phyloP scores from a whole-genome alignment of 2,888 invertebrate genomes.

The Oxyteleia sp. region DNA sequence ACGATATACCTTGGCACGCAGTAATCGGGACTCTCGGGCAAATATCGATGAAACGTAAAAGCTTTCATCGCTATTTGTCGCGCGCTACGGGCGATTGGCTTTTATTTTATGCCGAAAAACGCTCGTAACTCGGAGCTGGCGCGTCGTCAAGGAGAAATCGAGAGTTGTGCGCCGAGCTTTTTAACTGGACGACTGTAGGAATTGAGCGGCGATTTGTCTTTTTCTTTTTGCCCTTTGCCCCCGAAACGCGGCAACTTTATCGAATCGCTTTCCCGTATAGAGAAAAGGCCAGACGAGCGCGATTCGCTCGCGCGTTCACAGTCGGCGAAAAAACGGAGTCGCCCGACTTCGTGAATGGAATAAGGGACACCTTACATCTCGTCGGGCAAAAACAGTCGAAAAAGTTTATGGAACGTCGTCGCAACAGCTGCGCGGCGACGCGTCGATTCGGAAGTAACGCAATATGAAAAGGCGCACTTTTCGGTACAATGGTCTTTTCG shows the following conservation, averaged over 20 bases:
- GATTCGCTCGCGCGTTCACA: slow-evolving; percentile 1
- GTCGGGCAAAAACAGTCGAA: slow-evolving; percentile 56
- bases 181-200: slow-evolving; percentile 65
- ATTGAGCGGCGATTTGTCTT: slow-evolving; percentile 65
- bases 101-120: slow-evolving; percentile 73
- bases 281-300: slow-evolving; percentile 36
- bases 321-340: slow-evolving; percentile 28
- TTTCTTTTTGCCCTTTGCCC: slow-evolving; percentile 66
- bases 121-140: slow-evolving; percentile 67
- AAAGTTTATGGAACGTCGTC: slow-evolving; percentile 79
- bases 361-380: slow-evolving; percentile 59
- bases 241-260: slow-evolving; percentile 71
- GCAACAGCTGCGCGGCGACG: slow-evolving; percentile 79
- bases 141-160: slow-evolving; percentile 69
- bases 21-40: slow-evolving; percentile 56
- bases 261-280: slow-evolving; percentile 69
- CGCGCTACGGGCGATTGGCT: slow-evolving; percentile 66
- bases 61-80: slow-evolving; percentile 72
- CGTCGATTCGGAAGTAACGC: slow-evolving; percentile 59
- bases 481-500: slow-evolving; percentile 67
- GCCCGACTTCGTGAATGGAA: slow-evolving; percentile 73
- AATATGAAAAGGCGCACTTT: slow-evolving; percentile 63
- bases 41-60: slow-evolving; percentile 65
- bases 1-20: slow-evolving; percentile 60
- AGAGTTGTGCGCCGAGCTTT: slow-evolving; percentile 66